A percentile compares a stretch with the other conserved stretches of the same genome.
Conservation (phyloP, 1,140 invertebrate genomes). For the Drosophila kurseongensis region DNA sequence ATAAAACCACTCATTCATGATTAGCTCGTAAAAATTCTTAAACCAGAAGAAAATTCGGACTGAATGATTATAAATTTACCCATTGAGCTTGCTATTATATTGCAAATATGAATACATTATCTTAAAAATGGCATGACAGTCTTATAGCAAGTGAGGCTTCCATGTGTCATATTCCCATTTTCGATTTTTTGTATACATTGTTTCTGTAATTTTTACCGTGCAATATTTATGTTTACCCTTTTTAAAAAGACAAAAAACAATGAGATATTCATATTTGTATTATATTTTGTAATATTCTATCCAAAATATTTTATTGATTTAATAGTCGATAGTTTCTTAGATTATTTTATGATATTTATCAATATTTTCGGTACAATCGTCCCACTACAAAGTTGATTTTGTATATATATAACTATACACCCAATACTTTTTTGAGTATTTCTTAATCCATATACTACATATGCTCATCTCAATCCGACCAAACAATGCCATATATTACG, state of each 20-base stretch:
- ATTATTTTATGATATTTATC: background rate
- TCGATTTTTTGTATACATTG: background rate
- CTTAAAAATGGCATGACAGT: background rate
- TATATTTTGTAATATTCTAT: too few relatives aligned
- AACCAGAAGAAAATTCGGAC: too few relatives aligned
- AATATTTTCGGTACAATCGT: background rate
- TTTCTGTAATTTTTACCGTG: background rate
- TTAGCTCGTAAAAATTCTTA: background rate
- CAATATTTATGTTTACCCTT: conserved; percentile 5
- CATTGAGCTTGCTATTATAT: background rate
- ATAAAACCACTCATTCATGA: conserved; percentile 1
- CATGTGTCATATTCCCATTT: background rate
- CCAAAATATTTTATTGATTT: background rate
- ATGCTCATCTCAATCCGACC: conserved; percentile 21
- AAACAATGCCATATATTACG: conserved; percentile 24
- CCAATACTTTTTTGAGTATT: background rate
- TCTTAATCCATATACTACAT: background rate
- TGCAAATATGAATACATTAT: background rate
- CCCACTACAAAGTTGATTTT: background rate
- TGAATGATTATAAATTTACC: too few relatives aligned
- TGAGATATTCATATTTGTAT: background rate
- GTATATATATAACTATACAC: conserved; percentile 5
- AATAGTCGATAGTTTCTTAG: background rate
- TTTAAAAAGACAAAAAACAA: conserved; percentile 1
- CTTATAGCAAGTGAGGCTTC: background rate